Evolutionary conservation across 2,797 vertebrate species (phyloP).

Genomic region (Toxotes lorentzi): DNA sequence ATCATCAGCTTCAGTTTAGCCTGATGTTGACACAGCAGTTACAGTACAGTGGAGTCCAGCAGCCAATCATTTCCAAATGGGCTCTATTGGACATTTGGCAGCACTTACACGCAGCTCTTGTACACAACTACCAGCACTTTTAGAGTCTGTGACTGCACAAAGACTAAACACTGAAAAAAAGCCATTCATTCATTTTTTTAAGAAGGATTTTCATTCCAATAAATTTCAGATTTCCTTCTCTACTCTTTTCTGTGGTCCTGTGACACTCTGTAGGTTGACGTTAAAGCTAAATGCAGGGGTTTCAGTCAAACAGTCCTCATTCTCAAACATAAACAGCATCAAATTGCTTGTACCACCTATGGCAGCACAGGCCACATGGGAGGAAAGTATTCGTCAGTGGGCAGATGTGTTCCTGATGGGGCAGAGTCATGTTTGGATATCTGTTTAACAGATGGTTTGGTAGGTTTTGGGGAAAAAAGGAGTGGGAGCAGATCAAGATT

Average conservation of each 20-base stretch:
- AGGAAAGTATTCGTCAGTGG: conserved; percentile 24
- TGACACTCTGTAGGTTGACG: not conserved
- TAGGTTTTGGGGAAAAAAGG: conserved; percentile 30
- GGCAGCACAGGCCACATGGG: not conserved
- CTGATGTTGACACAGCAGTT: conserved; percentile 63
- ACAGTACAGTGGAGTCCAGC: conserved; percentile 15
- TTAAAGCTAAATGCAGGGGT: not conserved
- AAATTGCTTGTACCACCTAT: not conserved
- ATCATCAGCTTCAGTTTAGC: conserved; percentile 29
- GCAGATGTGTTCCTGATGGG: conserved; percentile 26
- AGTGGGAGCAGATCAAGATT: conserved; percentile 29
- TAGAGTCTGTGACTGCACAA: conserved; percentile 30
- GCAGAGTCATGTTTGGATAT: conserved; percentile 23
- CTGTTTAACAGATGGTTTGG: conserved; percentile 38
- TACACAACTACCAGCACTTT: conserved; percentile 35
- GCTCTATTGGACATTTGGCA: conserved; percentile 56
- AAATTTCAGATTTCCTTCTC: too few relatives aligned
- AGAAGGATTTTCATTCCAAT: not conserved
- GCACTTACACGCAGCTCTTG: conserved; percentile 1
- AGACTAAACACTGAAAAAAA: conserved; percentile 64
- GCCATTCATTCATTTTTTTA: conserved; percentile 27
- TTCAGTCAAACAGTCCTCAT: not conserved
- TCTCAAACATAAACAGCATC: conserved; percentile 31
- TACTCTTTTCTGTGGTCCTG: not conserved
- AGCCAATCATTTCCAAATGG: conserved; percentile 35